These are phyloP conservation scores for Zeuzera pyrina DNA, from an alignment of 2,888 invertebrate species.

Conservation along the genomic window DNA sequence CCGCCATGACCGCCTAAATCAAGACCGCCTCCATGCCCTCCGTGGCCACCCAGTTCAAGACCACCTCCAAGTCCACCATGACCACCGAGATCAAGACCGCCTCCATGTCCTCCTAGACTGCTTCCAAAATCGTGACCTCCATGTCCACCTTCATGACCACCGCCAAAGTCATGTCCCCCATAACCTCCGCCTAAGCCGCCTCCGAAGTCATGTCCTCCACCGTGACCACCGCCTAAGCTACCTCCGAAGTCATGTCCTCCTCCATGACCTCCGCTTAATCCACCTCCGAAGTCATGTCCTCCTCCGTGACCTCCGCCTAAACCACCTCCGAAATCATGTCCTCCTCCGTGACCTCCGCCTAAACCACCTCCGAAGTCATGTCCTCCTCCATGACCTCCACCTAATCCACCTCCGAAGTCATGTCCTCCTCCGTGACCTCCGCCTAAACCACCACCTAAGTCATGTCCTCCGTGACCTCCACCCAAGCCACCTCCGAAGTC, in stretches of 20 bases:
- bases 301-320: slow-evolving; percentile 12
- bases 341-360: slow-evolving; percentile 10
- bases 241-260: slow-evolving; percentile 16
- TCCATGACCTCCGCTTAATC: slow-evolving; percentile 18
- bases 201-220: slow-evolving; percentile 20
- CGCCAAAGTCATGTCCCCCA: slow-evolving; percentile 21
- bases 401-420: slow-evolving; percentile 25
- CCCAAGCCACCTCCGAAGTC: slow-evolving; percentile 11
- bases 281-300: slow-evolving; percentile 11
- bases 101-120: slow-evolving; percentile 19
- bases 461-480: slow-evolving; percentile 5
- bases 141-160: slow-evolving; percentile 19
- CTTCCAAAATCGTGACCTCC: slow-evolving; percentile 15
- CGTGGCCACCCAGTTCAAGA: slow-evolving; percentile 17
- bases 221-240: slow-evolving; percentile 21
- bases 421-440: slow-evolving; percentile 22
- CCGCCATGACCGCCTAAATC: slow-evolving; percentile 14
- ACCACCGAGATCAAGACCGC: slow-evolving; percentile 19
- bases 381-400: slow-evolving; percentile 26
- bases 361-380: slow-evolving; percentile 14
- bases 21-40: slow-evolving; percentile 17
- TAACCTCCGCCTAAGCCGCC: slow-evolving; percentile 19
- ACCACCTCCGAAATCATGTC: slow-evolving; percentile 8
- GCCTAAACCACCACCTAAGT: slow-evolving; percentile 20
- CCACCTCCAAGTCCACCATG: slow-evolving; percentile 18